Evolutionary conservation across 1,140 invertebrate genomes (phyloP), one percentile per base, ranked within the genome.

Genomic region (Caenorhabditis brenneri): DNA sequence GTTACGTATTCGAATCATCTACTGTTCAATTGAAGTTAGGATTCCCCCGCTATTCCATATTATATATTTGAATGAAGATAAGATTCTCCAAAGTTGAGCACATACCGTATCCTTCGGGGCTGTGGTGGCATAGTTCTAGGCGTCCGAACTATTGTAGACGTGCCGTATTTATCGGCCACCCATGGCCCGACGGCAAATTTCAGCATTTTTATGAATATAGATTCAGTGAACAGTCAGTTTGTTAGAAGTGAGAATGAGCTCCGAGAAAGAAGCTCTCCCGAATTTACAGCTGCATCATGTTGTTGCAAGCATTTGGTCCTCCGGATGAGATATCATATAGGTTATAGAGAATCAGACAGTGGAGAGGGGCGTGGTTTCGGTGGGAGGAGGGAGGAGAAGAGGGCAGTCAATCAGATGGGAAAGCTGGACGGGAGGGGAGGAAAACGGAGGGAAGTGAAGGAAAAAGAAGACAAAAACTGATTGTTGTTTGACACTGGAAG

Each of bases 101-200:
- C 81, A 65, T 69, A 82, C 81, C 81, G 81, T 69, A 46, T 39
- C 29, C 81, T 65, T 49, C 81, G 27, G 2, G 42, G 39, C 6
- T 46, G 58, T 15, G 49, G 51, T 19, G 80, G 80, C 48, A 74
- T 39, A 42, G n/a, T 74, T 24, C 36, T 29, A 15, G 81, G n/a
- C 19, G 55, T 69, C 10, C 60, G 33, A 7, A 29, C 81, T 16
- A 51, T 58, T 27, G 58, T 82, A 46, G 39, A 31, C 58, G 65
- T 74, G 33, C 82, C 82, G 16, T 83, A 83, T 33, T 83, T 78
- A 39, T 86, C 85, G 24, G 82, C 69, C 29, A 83, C 85, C 88
- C 88, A 88, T 12, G 88, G 86, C 2, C 88, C 88, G 10, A 88
- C 88, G 27, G 88, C 88, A 33, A 88, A 88, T 80, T 88, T 88